Evolutionary conservation across 2,797 vertebrate genomes (phyloP), one percentile per base, ranked within the genome.

Genomic region (Bradypodion pumilum): DNA sequence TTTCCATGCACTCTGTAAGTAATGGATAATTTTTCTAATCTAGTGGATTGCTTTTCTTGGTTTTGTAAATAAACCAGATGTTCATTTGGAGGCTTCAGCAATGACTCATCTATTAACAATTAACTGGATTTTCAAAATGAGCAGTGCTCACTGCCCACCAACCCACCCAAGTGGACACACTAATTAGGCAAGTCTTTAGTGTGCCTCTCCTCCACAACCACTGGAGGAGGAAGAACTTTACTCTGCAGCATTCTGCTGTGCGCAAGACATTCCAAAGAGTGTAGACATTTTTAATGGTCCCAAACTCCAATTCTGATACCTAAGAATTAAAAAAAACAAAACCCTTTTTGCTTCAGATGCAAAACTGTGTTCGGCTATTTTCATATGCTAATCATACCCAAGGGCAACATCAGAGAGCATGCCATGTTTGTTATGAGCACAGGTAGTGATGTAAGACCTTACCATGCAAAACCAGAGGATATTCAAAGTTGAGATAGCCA

Each of bases 41-140:
- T 23, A 60, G 56, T 52, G n/a, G 12, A 79, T 16, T 80, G 63
- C 32, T 85, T 81, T 80, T 63, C 60, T 66, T 86, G 80, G 68
- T 40, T 91, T 82, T 94, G 93, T 94, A 94, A 91, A 91, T 94
- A 94, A 93, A 94, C 1, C 1, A 74, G 12, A 79, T 25, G 77
- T 87, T 93, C 83, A 88, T 89, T 86, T 46, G 21, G 29, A 27
- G 59, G 13, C 56, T 37, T 40, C n/a, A 8, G 27, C 23, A 35
- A 25, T 16, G 8, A 25, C 16, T 49, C 35, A 7, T 32, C 60
- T n/a, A 9, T 21, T 56, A 15, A 35, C 27, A 6, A 19, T n/a
- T 44, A 40, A 29, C 21, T 40, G n/a, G 8, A 3, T 29, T 44
- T 73, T 27, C 10, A 8, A 44, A 44, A 10, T 42, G 52, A 76